A percentile compares a stretch with the other conserved stretches of the same genome.
phyloP scores from a whole-genome alignment of 2,888 invertebrate genomes.

The Cephus pulcher region DNA sequence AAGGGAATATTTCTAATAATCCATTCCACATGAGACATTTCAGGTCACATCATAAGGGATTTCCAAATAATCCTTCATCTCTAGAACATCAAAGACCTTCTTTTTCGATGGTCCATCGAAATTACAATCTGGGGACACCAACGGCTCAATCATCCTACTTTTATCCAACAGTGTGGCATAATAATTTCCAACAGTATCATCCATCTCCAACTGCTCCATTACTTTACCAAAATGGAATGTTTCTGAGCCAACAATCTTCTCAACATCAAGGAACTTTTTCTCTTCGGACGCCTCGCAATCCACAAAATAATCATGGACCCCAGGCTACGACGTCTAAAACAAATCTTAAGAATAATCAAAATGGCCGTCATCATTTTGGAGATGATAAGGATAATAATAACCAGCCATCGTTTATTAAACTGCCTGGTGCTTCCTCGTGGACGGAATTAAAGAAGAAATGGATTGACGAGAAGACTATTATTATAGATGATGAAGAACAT shows the following conservation, averaged over 20 bases:
- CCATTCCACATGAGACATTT: neutral
- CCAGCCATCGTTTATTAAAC: slow-evolving; percentile 44
- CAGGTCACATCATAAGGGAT: neutral
- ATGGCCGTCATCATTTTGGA: neutral
- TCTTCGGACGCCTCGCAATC: neutral
- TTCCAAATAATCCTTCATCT: neutral
- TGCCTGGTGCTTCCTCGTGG: slow-evolving; percentile 53
- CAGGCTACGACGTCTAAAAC: neutral
- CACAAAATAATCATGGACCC: neutral
- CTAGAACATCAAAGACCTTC: neutral
- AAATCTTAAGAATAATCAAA: neutral
- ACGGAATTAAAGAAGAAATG: slow-evolving; percentile 56
- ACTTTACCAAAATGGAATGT: neutral
- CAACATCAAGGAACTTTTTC: neutral
- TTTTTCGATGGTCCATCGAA: neutral
- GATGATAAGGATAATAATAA: neutral
- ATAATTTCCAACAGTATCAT: neutral
- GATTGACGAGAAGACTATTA: slow-evolving; percentile 60
- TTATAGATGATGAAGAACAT: slow-evolving; percentile 59
- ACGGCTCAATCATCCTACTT: neutral
- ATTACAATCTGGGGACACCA: neutral
- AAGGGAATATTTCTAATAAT: neutral
- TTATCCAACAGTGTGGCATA: neutral
- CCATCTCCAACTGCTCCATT: neutral
- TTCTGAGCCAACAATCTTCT: neutral